Evolutionary conservation across 1,140 invertebrate genomes (phyloP), one percentile per base, ranked within the genome.

Genomic region (Zaprionus kolodkinae): DNA sequence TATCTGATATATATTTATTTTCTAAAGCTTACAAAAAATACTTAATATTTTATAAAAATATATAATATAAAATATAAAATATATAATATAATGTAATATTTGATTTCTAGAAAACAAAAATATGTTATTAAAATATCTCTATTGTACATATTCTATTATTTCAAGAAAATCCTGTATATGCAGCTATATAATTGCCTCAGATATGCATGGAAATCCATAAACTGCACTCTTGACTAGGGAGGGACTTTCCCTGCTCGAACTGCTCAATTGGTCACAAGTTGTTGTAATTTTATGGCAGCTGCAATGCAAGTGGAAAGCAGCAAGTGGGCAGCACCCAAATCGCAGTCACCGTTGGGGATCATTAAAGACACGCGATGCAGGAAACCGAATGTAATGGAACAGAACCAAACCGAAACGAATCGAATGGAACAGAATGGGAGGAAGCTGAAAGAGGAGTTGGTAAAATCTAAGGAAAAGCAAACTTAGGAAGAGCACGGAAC

Each of bases 321-420:
- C 63, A 71, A 54, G 59, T 45, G 68, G 50, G 60, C 50, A 48
- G 11, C 50, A 27, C 38, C 68, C 68, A 63, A 70, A 70, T 70
- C 68, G 50, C 68, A 71, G 68, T 21, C 60, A 64, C 27, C 61
- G 67, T 55, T 27, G 59, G 43, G 59, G 48, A 48, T 70, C 67
- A 64, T 71, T 71, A 71, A 56, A 71, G 61, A 64, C 68, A 71
- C 52, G 60, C 68, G 68, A 71, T 71, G 68, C 60, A 13, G 60
- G 27, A 63, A 71, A 69, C 63, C 25, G 60, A 25, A 63, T 15
- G 50, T 35, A 48, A 63, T 71, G 68, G 50, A 50, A 50, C 43
- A 50, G 60, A 62, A 62, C 60, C 7, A 15, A 71, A 69, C 55
- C 21, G 60, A 25, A 63, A 36, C 27, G 17, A 40, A 62, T 43